Evolutionary conservation across 2,113 vertebrate species (phyloP), one percentile per base, ranked within the genome.

Genomic region (Gymnocephalus cernua): DNA sequence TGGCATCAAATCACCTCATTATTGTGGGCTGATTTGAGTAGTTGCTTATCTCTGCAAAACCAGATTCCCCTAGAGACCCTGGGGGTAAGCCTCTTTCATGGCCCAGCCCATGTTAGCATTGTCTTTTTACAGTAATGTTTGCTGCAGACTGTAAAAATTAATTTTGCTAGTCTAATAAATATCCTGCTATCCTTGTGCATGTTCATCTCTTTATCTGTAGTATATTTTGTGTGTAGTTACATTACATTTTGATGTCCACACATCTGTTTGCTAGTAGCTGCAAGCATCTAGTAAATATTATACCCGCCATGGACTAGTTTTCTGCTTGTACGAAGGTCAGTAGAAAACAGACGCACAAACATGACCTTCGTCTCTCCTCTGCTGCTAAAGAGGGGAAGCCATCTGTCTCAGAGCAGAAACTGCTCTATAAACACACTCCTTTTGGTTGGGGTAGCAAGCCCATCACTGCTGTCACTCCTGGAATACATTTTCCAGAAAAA

Each of bases 321-420:
- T 79, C 32, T 82, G 69, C 74, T 51, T 71, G 72, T 56, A 13
- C 77, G 29, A 83, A 86, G 80, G 82, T 81, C 76, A 77, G 59
- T 21, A 74, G 44, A 73, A 81, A 77, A 58, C 25, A 18, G 14
- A 38, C 65, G 61, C 57, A 50, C 72, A 82, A 86, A 90, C n/a
- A 67, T 78, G 79, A 92, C 87, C 89, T 90, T 86, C 19, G 16
- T 83, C 11, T 89, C 75, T 86, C 88, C 59, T 90, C 85, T 85
- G 74, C 82, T 65, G 70, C 74, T 59, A 5, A 75, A 75, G 69
- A 83, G 66, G 80, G 77, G 86, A 87, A 90, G 80, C 83, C 84
- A 82, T 88, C 79, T 86, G 84, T 82, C 81, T 74, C 38, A 11
- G 68, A 65, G 75, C 73, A 63, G 77, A 84, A 86, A 53, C 71